phyloP scores from a whole-genome alignment of 2,797 vertebrate genomes.

The Enteromius viviparus region DNA sequence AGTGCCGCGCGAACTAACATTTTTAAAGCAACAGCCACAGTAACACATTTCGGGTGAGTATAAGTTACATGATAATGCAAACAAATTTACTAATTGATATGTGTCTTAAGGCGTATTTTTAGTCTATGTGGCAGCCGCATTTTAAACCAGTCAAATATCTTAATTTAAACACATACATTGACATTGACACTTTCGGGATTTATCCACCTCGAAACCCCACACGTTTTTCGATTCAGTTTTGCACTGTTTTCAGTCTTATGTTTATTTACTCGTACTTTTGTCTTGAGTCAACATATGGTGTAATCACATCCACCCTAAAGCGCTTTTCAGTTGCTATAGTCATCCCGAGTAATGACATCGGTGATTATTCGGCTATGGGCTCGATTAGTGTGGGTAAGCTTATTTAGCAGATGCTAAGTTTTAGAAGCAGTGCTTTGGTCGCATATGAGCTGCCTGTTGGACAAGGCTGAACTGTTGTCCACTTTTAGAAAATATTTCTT shows the following conservation, averaged over 20 bases:
- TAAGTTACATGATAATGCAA: not conserved
- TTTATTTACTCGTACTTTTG: not conserved
- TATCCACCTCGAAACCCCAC: not conserved
- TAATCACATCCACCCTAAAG: constrained; percentile 21
- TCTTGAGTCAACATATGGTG: not conserved
- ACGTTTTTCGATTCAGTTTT: not conserved
- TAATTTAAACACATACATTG: not conserved
- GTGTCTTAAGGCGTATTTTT: not conserved
- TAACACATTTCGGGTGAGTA: constrained; percentile 24
- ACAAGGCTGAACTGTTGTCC: constrained; percentile 6
- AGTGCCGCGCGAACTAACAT: not conserved
- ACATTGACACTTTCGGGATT: no score
- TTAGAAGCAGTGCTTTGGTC: not conserved
- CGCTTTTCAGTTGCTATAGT: constrained; percentile 13
- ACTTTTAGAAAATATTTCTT: not conserved
- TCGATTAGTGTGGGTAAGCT: constrained; percentile 62
- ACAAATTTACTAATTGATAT: not conserved
- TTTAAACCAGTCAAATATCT: not conserved
- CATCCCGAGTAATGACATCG: constrained; percentile 44
- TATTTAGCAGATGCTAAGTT: constrained; percentile 54
- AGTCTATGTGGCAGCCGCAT: not conserved
- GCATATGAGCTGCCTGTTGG: not conserved
- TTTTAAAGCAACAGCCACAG: not conserved
- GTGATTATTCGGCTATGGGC: constrained; percentile 54
- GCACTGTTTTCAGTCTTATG: not conserved